Conservation (phyloP, 2,888 invertebrate genomes). For the Drosophila heteroneura region DNA sequence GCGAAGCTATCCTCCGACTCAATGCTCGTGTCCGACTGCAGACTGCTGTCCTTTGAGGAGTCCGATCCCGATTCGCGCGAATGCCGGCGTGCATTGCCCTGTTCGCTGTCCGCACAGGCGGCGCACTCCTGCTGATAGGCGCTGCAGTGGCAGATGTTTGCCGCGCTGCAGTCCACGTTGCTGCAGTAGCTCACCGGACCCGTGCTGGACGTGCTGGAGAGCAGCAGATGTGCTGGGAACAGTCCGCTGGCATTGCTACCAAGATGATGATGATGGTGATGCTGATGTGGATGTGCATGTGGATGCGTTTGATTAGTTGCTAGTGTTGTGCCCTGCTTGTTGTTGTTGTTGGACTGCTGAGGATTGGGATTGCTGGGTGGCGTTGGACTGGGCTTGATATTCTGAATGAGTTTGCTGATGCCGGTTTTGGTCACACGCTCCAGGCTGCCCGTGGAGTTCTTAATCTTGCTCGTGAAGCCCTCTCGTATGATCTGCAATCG, state of each 20-base stretch:
- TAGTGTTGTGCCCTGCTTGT: slow-evolving; percentile 47
- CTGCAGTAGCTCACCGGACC: slow-evolving; percentile 82
- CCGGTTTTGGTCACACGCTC: slow-evolving; percentile 93
- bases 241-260: slow-evolving; percentile 28
- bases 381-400: slow-evolving; percentile 87
- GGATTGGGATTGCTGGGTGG: slow-evolving; percentile 6
- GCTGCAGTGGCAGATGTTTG: slow-evolving; percentile 76
- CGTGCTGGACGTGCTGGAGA: slow-evolving; percentile 48
- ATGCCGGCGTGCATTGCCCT: slow-evolving; percentile 88
- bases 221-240: slow-evolving; percentile 57
- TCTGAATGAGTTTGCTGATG: slow-evolving; percentile 93
- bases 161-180: slow-evolving; percentile 82
- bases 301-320: slow-evolving; percentile 46
- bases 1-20: slow-evolving; percentile 97
- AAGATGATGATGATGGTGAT: slow-evolving; percentile 69
- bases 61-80: slow-evolving; percentile 95
- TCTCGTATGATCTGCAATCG: slow-evolving; percentile 86
- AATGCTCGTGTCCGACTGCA: slow-evolving; percentile 97
- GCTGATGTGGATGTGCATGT: slow-evolving; percentile 61
- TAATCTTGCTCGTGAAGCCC: slow-evolving; percentile 93
- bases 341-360: slow-evolving; percentile 46
- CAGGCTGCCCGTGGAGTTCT: slow-evolving; percentile 93
- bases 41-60: slow-evolving; percentile 94
- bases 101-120: slow-evolving; percentile 72
- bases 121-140: slow-evolving; percentile 76